Percentiles rank a stretch among this genome's conserved stretches.
Conservation (phyloP, 2,888 invertebrate genomes). For the Eustalomyia histrio region DNA sequence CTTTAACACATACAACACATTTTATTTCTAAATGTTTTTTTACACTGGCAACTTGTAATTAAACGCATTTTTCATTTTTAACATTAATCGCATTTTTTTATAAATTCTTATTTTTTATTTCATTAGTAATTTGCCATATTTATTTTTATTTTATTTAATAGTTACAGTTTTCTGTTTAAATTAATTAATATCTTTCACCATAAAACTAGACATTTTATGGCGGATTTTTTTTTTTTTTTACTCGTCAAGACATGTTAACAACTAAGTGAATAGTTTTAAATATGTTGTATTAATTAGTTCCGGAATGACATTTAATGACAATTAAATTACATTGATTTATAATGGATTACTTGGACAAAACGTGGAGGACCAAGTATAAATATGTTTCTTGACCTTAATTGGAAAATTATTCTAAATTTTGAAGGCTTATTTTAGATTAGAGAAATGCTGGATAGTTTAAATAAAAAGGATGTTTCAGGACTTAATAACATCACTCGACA, state of each 20-base stretch:
- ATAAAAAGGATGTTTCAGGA: too few species aligned
- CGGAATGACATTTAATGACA: constrained; percentile 45
- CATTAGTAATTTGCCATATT: constrained; percentile 37
- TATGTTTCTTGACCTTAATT: too few species aligned
- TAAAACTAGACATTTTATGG: constrained; percentile 23
- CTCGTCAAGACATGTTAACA: constrained; percentile 16
- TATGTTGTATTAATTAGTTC: constrained; percentile 49
- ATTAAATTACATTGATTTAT: background rate
- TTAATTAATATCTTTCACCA: constrained; percentile 24
- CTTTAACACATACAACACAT: constrained; percentile 24
- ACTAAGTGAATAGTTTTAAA: constrained; percentile 22
- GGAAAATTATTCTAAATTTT: too few species aligned
- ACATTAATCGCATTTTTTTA: constrained; percentile 53
- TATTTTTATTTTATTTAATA: constrained; percentile 27
- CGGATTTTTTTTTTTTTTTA: constrained; percentile 20
- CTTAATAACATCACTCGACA: too few species aligned
- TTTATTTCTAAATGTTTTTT: constrained; percentile 30
- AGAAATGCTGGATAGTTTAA: too few species aligned
- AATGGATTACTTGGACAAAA: too few species aligned
- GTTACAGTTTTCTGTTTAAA: constrained; percentile 4
- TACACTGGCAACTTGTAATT: constrained; percentile 49
- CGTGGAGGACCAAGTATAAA: too few species aligned
- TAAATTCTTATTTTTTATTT: constrained; percentile 23
- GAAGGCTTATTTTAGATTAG: too few species aligned
- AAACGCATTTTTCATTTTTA: constrained; percentile 63